Conservation (phyloP, 2,888 invertebrate species). For the Noctua comes region DNA sequence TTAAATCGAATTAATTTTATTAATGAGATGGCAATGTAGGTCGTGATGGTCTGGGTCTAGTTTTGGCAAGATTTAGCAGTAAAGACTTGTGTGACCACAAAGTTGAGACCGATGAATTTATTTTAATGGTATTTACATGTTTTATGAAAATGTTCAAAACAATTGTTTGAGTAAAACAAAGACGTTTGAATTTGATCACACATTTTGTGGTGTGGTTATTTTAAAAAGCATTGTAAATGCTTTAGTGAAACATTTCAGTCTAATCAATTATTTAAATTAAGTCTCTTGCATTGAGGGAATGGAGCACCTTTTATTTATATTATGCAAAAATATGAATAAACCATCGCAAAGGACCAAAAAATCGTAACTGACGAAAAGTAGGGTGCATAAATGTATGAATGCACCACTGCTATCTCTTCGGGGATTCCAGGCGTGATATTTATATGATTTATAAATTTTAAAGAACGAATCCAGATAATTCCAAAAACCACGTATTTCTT, state of each 20-base stretch:
- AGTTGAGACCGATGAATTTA: not conserved
- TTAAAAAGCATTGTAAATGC: not conserved
- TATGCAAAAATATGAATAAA: not conserved
- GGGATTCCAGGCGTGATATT: not conserved
- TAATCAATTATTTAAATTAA: not conserved
- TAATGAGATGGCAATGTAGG: not conserved
- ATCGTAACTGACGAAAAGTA: not conserved
- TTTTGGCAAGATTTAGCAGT: not conserved
- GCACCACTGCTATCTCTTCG: not conserved
- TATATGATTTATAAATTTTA: not conserved
- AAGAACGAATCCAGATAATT: not conserved
- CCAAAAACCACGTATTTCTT: not conserved
- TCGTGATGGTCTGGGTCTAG: not conserved
- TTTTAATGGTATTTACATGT: not conserved
- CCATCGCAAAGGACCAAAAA: not conserved
- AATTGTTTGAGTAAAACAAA: not conserved
- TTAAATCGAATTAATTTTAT: not conserved
- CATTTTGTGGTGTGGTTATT: not conserved
- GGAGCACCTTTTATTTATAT: not conserved
- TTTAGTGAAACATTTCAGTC: not conserved
- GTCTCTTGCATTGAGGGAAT: not conserved
- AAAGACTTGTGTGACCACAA: not conserved
- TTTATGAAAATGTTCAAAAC: not conserved
- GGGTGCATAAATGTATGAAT: not conserved
- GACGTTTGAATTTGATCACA: not conserved